Base-by-base conservation (phyloP, 2,888 invertebrate species). In the Alloscopus bannaensis region DNA sequence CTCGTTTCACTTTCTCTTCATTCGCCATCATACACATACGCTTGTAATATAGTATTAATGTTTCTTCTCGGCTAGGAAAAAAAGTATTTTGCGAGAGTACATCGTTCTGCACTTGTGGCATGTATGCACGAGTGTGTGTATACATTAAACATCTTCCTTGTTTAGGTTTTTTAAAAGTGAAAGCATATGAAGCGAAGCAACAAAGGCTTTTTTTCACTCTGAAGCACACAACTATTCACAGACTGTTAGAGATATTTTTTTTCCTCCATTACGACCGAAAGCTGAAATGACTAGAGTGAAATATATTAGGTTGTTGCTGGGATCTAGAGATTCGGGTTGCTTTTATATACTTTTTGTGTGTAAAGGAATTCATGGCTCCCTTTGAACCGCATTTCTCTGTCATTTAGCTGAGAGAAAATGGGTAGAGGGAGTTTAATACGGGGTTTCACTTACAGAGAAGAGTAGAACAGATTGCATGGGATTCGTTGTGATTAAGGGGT, bases 401-500 rank as follows among this genome's bases (percentile, higher is more conserved):
- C 11, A 26, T 8, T 3, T 24, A 36, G 36, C 13, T 2, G 28
- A 18, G 8, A 55, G 8, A 1, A 18, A 2, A 18, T 50, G 50
- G 22, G 16, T 8, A 22, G 11, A 11, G 16, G n/a, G n/a, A n/a
- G n/a, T n/a, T n/a, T n/a, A n/a, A n/a, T n/a, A 18, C 20, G 22
- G 18, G 50, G 1, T 50, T 50, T 50, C 20, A 2, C 20, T 50
- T 11, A 50, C 18, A 18, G 20, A 18, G 11, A n/a, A 22, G 16
- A 59, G 55, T 24, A 13, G 26, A 59, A 13, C 29, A 31, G 59
- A 31, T 20, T 59, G 29, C 31, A 18, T 47, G 11, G 18, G 47
- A 47, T 47, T 47, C 18, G n/a, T 29, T 55, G 8, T 55, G 55
- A 55, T 55, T 20, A 36, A 36, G 22, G 20, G 20, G n/a, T 60